Evolutionary conservation across 2,888 invertebrate genomes (phyloP).

Genomic region (Erebia palarica): DNA sequence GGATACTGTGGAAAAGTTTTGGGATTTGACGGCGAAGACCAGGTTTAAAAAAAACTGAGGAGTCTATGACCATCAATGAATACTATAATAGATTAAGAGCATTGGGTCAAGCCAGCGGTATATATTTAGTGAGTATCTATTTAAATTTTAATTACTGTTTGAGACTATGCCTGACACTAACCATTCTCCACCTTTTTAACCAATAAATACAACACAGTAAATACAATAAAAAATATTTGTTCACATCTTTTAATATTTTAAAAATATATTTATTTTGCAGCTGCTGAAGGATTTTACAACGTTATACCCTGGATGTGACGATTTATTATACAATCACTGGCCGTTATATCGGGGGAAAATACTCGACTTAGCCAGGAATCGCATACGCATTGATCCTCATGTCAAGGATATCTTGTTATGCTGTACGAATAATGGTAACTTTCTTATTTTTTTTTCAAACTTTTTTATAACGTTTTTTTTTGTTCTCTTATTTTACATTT

Average conservation of each 20-base stretch:
- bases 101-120: slow-evolving; percentile 4
- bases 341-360: slow-evolving; percentile 7
- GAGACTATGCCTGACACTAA: slow-evolving; percentile 6
- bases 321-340: slow-evolving; percentile 1
- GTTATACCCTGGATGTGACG: slow-evolving; percentile 6
- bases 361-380: slow-evolving; percentile 7
- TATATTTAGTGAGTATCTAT: slow-evolving; percentile 6
- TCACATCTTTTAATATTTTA: slow-evolving; percentile 6
- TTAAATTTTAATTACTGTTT: slow-evolving; percentile 4
- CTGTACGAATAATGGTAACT: slow-evolving; percentile 2
- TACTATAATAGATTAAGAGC: slow-evolving; percentile 4
- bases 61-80: slow-evolving; percentile 7
- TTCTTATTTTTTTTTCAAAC: neutral
- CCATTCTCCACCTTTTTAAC: slow-evolving; percentile 6
- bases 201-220: neutral
- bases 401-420: slow-evolving; percentile 4
- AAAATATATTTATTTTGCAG: slow-evolving; percentile 3
- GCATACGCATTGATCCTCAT: slow-evolving; percentile 7
- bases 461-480: slow-evolving; percentile 6
- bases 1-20: slow-evolving; percentile 4
- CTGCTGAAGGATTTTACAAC: slow-evolving; percentile 4
- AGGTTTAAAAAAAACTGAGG: slow-evolving; percentile 2
- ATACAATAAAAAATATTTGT: slow-evolving; percentile 5
- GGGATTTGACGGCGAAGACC: slow-evolving; percentile 3
- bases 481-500: slow-evolving; percentile 3